Percentiles rank a stretch among this genome's conserved stretches.
Conservation (phyloP, 64 coral and sea anemone species). For the Montipora capricornis region DNA sequence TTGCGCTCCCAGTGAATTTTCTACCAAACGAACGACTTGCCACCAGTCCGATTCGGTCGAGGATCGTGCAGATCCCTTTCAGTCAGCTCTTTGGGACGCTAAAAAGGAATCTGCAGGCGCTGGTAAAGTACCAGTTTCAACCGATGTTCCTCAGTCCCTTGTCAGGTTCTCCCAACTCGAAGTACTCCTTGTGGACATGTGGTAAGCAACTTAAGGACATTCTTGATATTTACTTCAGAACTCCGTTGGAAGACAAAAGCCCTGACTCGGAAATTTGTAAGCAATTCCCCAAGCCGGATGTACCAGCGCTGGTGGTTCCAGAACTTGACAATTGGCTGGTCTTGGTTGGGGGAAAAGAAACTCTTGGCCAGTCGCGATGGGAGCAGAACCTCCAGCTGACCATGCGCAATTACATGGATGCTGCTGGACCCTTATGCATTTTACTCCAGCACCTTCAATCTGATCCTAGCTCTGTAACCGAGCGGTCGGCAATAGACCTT, state of each 20-base stretch:
- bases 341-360: no score
- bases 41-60: not conserved
- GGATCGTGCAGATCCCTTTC: not conserved
- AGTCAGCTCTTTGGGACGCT: not conserved
- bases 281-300: constrained; percentile 9
- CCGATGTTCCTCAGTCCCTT: not conserved
- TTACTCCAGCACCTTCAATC: not conserved
- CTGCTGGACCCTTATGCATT: not conserved
- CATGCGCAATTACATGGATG: not conserved
- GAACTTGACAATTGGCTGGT: not conserved
- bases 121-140: not conserved
- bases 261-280: not conserved
- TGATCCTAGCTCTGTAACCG: not conserved
- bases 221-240: not conserved
- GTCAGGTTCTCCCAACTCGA: not conserved
- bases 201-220: not conserved
- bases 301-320: not conserved
- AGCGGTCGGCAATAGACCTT: not conserved
- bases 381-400: not conserved
- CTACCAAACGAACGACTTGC: not conserved
- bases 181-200: not conserved
- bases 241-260: not conserved
- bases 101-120: not conserved
- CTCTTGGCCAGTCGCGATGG: not conserved
- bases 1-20: not conserved